A percentile compares a stretch with the other conserved stretches of the same genome.
These are phyloP conservation scores for Anguilla japonica DNA, from an alignment of 2,113 vertebrate species.

Conservation along the genomic window DNA sequence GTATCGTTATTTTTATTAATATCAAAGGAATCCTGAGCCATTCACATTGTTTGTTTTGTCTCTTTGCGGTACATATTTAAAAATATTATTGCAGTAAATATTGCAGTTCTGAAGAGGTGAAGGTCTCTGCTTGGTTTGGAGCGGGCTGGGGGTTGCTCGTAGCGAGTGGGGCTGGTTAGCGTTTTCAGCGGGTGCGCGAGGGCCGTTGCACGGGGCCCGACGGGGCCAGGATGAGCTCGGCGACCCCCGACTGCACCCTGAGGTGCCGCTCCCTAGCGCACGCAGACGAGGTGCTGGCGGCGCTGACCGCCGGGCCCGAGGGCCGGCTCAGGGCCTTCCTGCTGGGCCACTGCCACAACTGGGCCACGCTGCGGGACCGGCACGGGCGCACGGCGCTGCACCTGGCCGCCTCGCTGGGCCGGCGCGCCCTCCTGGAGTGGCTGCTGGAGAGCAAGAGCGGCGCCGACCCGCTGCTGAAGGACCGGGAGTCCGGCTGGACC, in stretches of 20 bases:
- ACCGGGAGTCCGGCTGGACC: slow-evolving; percentile 95
- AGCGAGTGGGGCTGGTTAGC: slow-evolving; percentile 10
- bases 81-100: neutral
- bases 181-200: slow-evolving; percentile 13
- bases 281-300: slow-evolving; percentile 84
- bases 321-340: slow-evolving; percentile 84
- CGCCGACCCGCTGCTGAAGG: slow-evolving; percentile 81
- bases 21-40: slow-evolving; percentile 25
- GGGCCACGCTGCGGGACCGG: slow-evolving; percentile 79
- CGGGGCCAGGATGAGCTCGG: slow-evolving; percentile 79
- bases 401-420: slow-evolving; percentile 86
- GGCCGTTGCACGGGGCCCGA: neutral
- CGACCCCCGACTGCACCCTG: slow-evolving; percentile 80
- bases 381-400: slow-evolving; percentile 89
- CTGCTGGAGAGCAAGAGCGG: slow-evolving; percentile 81
- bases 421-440: slow-evolving; percentile 87
- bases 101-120: neutral
- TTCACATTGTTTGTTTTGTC: slow-evolving; percentile 37
- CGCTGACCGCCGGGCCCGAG: slow-evolving; percentile 84
- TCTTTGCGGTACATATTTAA: slow-evolving; percentile 21
- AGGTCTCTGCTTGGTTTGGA: neutral
- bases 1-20: neutral
- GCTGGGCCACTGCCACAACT: slow-evolving; percentile 85
- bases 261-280: slow-evolving; percentile 90
- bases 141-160: neutral